These are phyloP conservation scores for Sebastes matsubarae DNA, from an alignment of 2,797 vertebrate species.

Conservation along the genomic window DNA sequence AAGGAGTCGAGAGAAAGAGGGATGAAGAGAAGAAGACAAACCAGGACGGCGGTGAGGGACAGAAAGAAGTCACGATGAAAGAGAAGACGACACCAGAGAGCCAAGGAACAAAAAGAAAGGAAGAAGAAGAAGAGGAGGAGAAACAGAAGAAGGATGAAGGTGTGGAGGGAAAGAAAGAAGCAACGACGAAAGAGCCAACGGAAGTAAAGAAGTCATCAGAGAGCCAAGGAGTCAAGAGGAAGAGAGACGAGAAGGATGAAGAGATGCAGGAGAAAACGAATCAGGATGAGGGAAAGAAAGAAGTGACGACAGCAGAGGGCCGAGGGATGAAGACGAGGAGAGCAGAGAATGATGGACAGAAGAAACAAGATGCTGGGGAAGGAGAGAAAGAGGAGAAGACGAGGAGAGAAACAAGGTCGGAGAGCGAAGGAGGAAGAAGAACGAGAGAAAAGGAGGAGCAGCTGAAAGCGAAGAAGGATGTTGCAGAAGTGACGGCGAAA, in stretches of 20 bases:
- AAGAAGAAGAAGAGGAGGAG: background rate
- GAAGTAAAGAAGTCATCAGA: background rate
- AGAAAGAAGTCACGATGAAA: background rate
- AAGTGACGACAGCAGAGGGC: background rate
- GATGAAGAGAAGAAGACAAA: background rate
- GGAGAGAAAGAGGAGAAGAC: background rate
- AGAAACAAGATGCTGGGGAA: background rate
- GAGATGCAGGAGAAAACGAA: fast-evolving
- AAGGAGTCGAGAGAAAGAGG: background rate
- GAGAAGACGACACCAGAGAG: background rate
- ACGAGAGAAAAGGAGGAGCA: background rate
- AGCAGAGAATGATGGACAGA: background rate
- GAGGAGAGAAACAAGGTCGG: no score
- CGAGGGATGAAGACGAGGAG: slow-evolving; percentile 1
- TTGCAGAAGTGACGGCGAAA: background rate
- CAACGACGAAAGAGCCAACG: background rate
- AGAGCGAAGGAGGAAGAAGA: background rate
- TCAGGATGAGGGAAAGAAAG: background rate
- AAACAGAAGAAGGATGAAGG: background rate
- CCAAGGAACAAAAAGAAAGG: background rate
- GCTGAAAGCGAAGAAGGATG: background rate
- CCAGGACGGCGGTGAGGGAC: background rate
- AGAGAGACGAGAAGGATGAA: background rate
- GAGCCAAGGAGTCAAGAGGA: background rate
- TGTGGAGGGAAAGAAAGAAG: background rate